phyloP scores from a whole-genome alignment of 2,888 invertebrate species.

The Cryptocephalus primarius region DNA sequence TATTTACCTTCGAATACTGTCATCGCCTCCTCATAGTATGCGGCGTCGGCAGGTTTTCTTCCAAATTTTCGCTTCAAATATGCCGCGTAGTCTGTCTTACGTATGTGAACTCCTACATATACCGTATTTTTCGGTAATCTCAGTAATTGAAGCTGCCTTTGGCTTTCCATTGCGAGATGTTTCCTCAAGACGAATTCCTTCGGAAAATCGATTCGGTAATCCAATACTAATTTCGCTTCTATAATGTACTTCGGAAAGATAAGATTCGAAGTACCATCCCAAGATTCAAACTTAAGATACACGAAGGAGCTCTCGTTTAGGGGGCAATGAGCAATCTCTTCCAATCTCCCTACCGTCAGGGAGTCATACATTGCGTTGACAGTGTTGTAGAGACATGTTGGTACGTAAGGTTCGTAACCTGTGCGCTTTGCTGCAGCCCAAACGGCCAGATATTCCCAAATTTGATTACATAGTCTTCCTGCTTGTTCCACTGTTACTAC shows the following conservation, averaged over 20 bases:
- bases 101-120: constrained; percentile 35
- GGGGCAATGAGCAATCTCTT: no score
- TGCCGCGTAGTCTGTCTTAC: constrained; percentile 39
- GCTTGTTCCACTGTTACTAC: no score
- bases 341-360: no score
- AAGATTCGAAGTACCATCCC: constrained; percentile 26
- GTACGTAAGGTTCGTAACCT: constrained; percentile 9
- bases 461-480: no score
- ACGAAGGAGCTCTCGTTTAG: no score
- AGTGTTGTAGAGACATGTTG: constrained; percentile 35
- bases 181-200: constrained; percentile 45
- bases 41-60: constrained; percentile 31
- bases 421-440: no score
- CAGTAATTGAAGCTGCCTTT: constrained; percentile 20
- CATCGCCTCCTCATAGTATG: constrained; percentile 38
- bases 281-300: no score
- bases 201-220: constrained; percentile 45
- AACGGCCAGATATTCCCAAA: no score
- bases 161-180: constrained; percentile 38
- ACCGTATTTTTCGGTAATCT: constrained; percentile 19
- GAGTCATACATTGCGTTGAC: no score
- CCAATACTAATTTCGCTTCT: constrained; percentile 43
- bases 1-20: constrained; percentile 36
- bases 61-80: constrained; percentile 43
- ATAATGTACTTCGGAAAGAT: constrained; percentile 43